These are phyloP conservation scores for Brachyistius frenatus DNA, from an alignment of 2,113 vertebrate species.

Conservation along the genomic window DNA sequence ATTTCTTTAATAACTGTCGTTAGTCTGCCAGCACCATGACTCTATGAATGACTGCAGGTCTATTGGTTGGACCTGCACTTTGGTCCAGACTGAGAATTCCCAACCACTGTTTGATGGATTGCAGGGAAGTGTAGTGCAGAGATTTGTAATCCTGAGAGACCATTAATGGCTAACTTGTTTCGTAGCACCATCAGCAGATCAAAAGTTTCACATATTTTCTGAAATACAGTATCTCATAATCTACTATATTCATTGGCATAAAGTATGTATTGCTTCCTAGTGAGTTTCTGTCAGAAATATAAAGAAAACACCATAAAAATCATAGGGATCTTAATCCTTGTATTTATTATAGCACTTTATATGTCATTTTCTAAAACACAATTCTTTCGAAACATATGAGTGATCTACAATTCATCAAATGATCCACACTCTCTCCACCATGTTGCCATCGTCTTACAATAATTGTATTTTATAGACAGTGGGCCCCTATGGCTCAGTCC, in stretches of 20 bases:
- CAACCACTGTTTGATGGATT: background rate
- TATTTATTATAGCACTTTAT: background rate
- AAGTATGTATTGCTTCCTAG: background rate
- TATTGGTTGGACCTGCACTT: background rate
- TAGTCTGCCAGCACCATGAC: background rate
- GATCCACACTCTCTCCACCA: background rate
- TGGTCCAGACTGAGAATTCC: background rate
- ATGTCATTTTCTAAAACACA: background rate
- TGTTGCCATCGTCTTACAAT: background rate
- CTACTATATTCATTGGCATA: too few species aligned
- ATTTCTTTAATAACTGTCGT: background rate
- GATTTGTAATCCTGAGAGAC: background rate
- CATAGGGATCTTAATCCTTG: too few species aligned
- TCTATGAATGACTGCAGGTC: background rate
- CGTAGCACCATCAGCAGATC: background rate
- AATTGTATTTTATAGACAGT: conserved; percentile 1
- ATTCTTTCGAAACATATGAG: too few species aligned
- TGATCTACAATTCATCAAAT: conserved; percentile 4
- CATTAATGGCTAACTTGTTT: background rate
- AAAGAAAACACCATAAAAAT: background rate
- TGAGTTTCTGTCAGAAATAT: background rate
- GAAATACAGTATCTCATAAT: too few species aligned
- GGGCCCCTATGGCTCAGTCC: conserved; percentile 1
- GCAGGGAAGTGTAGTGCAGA: background rate
- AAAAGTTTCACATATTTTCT: too few species aligned